Conservation (phyloP, 2,113 vertebrate species). For the Cyphomyrus discorhynchus region DNA sequence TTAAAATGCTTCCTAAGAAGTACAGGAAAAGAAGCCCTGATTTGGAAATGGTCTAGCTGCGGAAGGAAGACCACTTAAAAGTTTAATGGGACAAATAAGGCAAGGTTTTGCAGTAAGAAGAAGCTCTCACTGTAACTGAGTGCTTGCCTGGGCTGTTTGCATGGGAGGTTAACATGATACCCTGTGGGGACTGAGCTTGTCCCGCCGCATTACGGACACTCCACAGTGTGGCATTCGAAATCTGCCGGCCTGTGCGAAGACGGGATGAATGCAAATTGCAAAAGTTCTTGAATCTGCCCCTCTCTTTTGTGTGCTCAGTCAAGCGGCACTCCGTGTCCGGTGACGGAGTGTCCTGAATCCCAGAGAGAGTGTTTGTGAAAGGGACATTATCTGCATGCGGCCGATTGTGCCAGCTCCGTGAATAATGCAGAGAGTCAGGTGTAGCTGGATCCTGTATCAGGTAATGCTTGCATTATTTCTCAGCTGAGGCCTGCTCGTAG, state of each 20-base stretch:
- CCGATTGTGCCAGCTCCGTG: background rate
- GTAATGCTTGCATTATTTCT: conserved; percentile 5
- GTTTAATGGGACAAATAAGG: background rate
- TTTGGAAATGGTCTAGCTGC: conserved; percentile 1
- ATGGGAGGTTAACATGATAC: conserved; percentile 34
- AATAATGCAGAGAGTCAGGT: background rate
- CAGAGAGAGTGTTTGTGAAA: conserved; percentile 6
- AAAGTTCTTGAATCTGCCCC: conserved; percentile 13
- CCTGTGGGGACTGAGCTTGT: conserved; percentile 26
- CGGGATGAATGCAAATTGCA: conserved; percentile 6
- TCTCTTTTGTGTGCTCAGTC: background rate
- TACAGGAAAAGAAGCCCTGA: background rate
- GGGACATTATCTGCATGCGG: background rate
- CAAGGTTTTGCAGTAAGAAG: background rate
- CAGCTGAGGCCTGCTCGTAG: background rate
- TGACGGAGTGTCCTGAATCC: background rate
- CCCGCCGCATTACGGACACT: conserved; percentile 32
- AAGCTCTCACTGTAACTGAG: background rate
- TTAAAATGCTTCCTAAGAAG: background rate
- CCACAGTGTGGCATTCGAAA: conserved; percentile 21
- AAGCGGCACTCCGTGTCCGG: conserved; percentile 14
- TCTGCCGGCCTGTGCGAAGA: conserved; percentile 15
- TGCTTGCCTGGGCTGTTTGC: background rate
- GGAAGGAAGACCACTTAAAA: background rate
- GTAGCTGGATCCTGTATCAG: conserved; percentile 3